phyloP scores from a whole-genome alignment of 1,140 invertebrate species.

The Leptopilina clavipes region DNA sequence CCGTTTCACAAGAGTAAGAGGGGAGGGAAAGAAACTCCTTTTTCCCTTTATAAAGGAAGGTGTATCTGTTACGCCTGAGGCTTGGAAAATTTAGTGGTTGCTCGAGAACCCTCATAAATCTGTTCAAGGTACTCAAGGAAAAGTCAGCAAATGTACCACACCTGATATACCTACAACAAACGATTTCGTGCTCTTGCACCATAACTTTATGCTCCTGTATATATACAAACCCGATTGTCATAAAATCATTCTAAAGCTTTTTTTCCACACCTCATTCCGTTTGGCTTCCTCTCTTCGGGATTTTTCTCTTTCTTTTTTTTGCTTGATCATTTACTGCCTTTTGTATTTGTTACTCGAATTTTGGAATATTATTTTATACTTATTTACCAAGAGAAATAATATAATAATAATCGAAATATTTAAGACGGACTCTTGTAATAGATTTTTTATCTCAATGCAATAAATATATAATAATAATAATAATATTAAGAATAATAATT shows the following conservation, averaged over 20 bases:
- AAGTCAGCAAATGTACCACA: conserved; percentile 1
- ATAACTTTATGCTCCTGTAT: conserved; percentile 21
- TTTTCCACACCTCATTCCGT: conserved; percentile 1
- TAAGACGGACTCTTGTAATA: too few species aligned
- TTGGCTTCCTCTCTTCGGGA: not conserved
- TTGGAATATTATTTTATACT: too few species aligned
- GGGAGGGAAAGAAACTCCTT: not conserved
- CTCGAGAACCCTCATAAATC: conserved; percentile 29
- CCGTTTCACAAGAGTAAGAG: not conserved
- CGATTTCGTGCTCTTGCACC: conserved; percentile 3
- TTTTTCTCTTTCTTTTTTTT: not conserved
- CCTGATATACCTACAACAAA: not conserved
- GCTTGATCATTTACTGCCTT: too few species aligned
- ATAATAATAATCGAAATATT: too few species aligned
- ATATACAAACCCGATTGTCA: not conserved
- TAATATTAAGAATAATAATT: too few species aligned
- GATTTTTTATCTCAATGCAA: too few species aligned
- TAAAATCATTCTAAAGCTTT: conserved; percentile 17
- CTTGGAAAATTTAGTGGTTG: conserved; percentile 28
- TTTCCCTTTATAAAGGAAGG: not conserved
- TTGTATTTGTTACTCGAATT: too few species aligned
- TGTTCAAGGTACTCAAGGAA: not conserved
- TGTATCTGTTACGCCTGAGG: conserved; percentile 32
- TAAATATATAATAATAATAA: too few species aligned
- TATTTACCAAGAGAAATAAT: too few species aligned